Evolutionary conservation across 2,797 vertebrate species (phyloP).

Genomic region (Manis javanica): DNA sequence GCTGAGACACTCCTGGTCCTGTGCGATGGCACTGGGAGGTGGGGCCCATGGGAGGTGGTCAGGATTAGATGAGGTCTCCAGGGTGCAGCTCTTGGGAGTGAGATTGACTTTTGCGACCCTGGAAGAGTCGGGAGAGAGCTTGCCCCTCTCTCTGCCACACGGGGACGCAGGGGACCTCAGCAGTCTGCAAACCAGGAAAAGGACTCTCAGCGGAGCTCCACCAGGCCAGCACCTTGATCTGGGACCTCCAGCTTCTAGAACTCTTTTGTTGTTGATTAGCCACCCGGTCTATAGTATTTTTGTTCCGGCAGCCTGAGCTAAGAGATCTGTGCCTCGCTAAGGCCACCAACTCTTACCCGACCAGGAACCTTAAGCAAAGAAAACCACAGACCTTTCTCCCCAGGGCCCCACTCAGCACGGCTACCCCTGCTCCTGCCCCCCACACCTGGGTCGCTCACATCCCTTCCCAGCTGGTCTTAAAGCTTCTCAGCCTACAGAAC

Average conservation of each 20-base stretch:
- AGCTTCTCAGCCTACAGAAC: background rate
- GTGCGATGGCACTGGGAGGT: background rate
- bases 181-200: background rate
- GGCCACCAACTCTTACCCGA: too few species aligned
- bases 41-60: background rate
- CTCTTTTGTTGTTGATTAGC: background rate
- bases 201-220: accelerated
- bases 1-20: too few species aligned
- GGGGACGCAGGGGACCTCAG: background rate
- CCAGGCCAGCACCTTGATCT: accelerated
- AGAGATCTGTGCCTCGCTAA: background rate
- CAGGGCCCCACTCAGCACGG: accelerated
- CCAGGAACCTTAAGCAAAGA: background rate
- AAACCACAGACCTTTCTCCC: background rate
- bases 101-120: background rate
- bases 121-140: background rate
- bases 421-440: accelerated
- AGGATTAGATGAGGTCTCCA: background rate
- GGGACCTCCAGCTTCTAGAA: background rate
- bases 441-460: accelerated
- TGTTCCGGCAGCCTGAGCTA: background rate
- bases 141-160: background rate
- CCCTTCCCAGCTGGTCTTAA: background rate
- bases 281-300: background rate
- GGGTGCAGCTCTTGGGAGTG: background rate